A percentile compares a stretch with the other conserved stretches of the same genome.
Evolutionary conservation across 2,113 vertebrate genomes (phyloP).

Genomic region (Bos indicus): DNA sequence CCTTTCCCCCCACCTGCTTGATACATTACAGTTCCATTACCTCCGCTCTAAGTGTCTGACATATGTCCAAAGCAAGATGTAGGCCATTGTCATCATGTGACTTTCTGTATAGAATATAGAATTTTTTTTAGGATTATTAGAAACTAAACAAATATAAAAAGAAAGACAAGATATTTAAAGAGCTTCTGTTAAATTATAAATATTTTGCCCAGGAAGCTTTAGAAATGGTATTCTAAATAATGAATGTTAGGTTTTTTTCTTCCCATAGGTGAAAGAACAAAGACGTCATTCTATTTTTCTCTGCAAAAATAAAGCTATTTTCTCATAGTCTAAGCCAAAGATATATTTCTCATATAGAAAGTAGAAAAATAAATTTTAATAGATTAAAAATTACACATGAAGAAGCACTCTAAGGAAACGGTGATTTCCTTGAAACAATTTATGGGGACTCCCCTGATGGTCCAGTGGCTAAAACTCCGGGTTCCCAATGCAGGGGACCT

Average conservation of each 20-base stretch:
- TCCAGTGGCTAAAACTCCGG: rapidly evolving
- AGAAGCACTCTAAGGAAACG: background rate
- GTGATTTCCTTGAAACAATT: background rate
- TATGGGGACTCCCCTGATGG: background rate
- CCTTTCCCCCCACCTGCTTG: background rate
- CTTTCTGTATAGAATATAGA: background rate
- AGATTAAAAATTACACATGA: background rate
- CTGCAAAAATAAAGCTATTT: background rate
- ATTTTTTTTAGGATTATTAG: background rate
- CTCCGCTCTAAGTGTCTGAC: background rate
- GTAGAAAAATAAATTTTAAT: background rate
- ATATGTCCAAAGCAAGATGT: background rate
- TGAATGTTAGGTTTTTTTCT: background rate
- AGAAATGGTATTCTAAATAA: background rate
- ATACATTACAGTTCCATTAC: background rate
- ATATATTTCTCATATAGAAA: background rate
- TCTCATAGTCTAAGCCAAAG: background rate
- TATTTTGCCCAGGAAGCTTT: background rate
- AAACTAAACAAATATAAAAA: background rate
- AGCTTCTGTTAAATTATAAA: constrained; percentile 19
- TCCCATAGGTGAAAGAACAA: background rate
- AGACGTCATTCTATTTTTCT: background rate
- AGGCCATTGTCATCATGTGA: background rate
- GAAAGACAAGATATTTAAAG: background rate
- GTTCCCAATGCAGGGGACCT: background rate